phyloP scores from a whole-genome alignment of 2,113 vertebrate genomes.

The Pithys albifrons region DNA sequence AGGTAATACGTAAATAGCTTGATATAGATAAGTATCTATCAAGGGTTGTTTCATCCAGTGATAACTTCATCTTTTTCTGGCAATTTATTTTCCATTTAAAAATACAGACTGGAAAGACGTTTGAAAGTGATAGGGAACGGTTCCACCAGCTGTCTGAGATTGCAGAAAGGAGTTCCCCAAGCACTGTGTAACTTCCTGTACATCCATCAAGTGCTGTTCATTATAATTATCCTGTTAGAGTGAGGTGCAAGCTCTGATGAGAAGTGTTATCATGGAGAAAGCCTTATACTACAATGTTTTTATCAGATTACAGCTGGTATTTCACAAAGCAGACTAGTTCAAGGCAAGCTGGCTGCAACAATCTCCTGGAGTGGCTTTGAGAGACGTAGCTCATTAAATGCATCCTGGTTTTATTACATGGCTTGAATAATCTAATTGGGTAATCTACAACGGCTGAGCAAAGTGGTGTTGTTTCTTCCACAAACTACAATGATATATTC shows the following conservation, averaged over 20 bases:
- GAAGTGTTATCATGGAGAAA: background rate
- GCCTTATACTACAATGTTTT: background rate
- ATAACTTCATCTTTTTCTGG: background rate
- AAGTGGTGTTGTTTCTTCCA: background rate
- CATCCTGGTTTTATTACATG: background rate
- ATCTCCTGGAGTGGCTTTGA: background rate
- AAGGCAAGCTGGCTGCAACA: background rate
- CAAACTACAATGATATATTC: background rate
- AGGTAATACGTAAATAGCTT: background rate
- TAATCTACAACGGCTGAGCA: background rate
- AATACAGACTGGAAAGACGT: background rate
- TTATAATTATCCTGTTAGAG: conserved; percentile 20
- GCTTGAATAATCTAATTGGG: background rate
- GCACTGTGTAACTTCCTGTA: background rate
- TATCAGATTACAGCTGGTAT: conserved; percentile 15
- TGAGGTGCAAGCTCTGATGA: background rate
- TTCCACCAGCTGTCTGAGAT: conserved; percentile 19
- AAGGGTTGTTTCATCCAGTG: background rate
- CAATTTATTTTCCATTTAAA: background rate
- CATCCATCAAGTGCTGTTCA: background rate
- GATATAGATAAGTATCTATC: background rate
- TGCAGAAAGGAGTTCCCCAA: conserved; percentile 31
- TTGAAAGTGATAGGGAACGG: background rate
- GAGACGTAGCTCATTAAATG: background rate
- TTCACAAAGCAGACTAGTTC: background rate